Conservation (phyloP, 2,113 vertebrate species). For the Pseudorectes ferrugineus region DNA sequence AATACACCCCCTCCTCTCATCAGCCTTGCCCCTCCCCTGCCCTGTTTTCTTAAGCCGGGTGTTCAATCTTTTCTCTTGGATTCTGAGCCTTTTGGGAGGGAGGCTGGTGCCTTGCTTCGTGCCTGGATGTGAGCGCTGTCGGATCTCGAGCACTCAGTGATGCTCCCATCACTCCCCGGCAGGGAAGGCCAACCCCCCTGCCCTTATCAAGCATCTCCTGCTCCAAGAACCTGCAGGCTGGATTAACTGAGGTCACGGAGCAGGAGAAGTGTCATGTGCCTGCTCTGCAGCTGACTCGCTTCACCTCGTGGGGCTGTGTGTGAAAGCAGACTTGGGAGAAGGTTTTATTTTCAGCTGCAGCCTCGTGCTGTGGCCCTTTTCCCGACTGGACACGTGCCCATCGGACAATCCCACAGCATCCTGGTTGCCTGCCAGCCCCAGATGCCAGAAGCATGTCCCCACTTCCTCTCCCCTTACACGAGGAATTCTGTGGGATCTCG, state of each 20-base stretch:
- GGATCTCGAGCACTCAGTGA: not conserved
- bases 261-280: not conserved
- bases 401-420: not conserved
- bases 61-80: not conserved
- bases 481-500: not conserved
- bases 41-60: not conserved
- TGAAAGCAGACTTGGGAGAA: not conserved
- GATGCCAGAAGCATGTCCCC: slow-evolving; percentile 47
- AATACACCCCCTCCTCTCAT: not conserved
- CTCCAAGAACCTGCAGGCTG: not conserved
- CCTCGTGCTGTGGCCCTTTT: not conserved
- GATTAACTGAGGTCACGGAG: not conserved
- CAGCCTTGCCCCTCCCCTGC: not conserved
- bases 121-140: fast-evolving
- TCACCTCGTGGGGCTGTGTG: not conserved
- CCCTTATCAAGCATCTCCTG: not conserved
- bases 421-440: slow-evolving; percentile 21
- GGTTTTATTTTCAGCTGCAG: slow-evolving; percentile 17
- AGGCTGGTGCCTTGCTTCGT: not conserved
- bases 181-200: not conserved
- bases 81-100: not conserved
- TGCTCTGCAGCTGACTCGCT: not conserved
- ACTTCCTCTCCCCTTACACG: not conserved
- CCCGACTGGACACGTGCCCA: not conserved
- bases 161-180: fast-evolving